phyloP scores from a whole-genome alignment of 2,113 vertebrate species.

The Hydrolagus affinis region DNA sequence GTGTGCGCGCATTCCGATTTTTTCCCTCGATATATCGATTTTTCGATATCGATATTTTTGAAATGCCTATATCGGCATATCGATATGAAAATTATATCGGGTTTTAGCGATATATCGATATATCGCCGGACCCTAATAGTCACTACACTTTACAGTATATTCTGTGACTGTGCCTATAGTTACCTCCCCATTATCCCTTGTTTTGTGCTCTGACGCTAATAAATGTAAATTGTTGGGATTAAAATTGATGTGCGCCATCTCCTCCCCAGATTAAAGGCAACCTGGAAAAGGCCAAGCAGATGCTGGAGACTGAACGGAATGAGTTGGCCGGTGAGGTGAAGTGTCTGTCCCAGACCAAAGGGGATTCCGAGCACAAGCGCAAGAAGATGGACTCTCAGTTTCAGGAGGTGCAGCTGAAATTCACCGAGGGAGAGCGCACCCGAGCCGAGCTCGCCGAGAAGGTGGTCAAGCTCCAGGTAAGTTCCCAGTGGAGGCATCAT shows the following conservation, averaged over 20 bases:
- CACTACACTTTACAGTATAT: no score
- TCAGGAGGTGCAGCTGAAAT: slow-evolving; percentile 84
- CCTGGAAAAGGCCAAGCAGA: slow-evolving; percentile 89
- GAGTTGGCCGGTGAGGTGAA: slow-evolving; percentile 86
- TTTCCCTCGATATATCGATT: no score
- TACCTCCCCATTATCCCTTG: no score
- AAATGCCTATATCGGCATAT: no score
- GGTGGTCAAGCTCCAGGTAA: slow-evolving; percentile 78
- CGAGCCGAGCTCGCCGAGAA: slow-evolving; percentile 69
- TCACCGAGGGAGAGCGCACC: slow-evolving; percentile 73
- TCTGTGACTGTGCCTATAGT: no score
- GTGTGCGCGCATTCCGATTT: no score
- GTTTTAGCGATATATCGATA: no score
- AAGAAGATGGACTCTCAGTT: slow-evolving; percentile 81
- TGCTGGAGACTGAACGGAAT: slow-evolving; percentile 79
- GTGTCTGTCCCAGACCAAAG: slow-evolving; percentile 76
- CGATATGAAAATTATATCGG: no score
- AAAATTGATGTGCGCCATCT: background rate
- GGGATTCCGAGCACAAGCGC: slow-evolving; percentile 83
- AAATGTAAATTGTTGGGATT: no score
- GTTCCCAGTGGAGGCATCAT: background rate
- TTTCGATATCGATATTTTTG: no score
- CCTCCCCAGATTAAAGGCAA: slow-evolving; percentile 77
- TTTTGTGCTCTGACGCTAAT: no score
- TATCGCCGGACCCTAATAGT: no score